These are phyloP conservation scores for Tenthredo mesomela DNA, from an alignment of 2,888 invertebrate genomes.

Conservation along the genomic window DNA sequence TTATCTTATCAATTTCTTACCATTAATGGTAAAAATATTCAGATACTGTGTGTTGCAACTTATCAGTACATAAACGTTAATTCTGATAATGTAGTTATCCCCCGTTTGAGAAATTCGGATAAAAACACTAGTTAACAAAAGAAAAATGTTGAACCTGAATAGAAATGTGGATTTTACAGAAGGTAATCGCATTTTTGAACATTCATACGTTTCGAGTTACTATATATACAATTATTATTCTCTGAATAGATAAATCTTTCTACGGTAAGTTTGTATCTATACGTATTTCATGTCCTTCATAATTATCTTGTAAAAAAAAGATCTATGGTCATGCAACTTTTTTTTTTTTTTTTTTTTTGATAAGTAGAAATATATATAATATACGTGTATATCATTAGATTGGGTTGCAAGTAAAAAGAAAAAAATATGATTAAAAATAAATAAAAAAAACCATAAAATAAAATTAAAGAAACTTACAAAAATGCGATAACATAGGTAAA, in stretches of 20 bases:
- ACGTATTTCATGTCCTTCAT: neutral
- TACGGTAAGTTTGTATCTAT: neutral
- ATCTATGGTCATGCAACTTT: neutral
- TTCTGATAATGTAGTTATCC: neutral
- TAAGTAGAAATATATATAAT: neutral
- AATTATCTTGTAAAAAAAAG: neutral
- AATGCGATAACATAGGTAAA: slow-evolving; percentile 12
- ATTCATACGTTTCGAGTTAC: neutral
- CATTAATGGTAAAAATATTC: neutral
- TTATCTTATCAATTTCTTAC: neutral
- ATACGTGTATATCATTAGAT: neutral
- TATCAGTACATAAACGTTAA: neutral
- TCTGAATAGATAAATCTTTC: neutral
- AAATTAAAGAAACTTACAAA: neutral
- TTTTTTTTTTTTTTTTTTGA: neutral
- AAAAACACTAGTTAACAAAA: neutral
- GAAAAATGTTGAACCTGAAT: slow-evolving; percentile 32
- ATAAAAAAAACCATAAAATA: neutral
- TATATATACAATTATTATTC: slow-evolving; percentile 30
- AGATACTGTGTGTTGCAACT: neutral
- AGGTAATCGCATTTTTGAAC: slow-evolving; percentile 36
- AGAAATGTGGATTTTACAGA: neutral
- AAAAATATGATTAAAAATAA: neutral
- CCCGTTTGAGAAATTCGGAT: neutral
- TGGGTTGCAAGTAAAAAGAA: neutral